Conservation (phyloP, 2,797 vertebrate species). For the Triplophysa yarkandensis region DNA sequence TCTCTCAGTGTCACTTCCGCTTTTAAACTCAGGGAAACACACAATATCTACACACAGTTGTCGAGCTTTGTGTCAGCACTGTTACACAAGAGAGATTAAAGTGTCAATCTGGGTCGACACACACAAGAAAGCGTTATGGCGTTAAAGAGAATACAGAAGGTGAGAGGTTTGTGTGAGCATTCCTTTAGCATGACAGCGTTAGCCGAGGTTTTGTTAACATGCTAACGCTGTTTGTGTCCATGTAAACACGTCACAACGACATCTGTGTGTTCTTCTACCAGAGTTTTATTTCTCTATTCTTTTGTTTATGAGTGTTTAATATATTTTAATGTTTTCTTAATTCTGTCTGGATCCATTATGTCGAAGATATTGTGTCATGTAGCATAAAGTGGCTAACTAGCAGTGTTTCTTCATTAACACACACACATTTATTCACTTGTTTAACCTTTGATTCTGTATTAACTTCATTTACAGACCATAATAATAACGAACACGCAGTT, state of each 20-base stretch:
- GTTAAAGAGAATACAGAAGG: constrained; percentile 67
- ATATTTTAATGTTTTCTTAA: background rate
- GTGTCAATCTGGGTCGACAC: constrained; percentile 26
- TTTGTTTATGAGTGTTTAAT: background rate
- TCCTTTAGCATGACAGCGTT: constrained; percentile 15
- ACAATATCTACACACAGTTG: constrained; percentile 55
- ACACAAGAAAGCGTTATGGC: constrained; percentile 57
- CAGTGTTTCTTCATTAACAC: background rate
- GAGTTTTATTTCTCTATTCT: background rate
- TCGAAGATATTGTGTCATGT: constrained; percentile 13
- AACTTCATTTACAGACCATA: too few relatives aligned
- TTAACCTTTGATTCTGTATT: too few relatives aligned
- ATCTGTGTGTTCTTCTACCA: background rate
- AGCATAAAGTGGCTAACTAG: constrained; percentile 23
- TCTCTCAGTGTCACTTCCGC: constrained; percentile 50
- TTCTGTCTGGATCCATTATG: background rate
- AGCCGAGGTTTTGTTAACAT: constrained; percentile 32
- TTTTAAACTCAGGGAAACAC: constrained; percentile 65
- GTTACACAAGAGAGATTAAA: constrained; percentile 29
- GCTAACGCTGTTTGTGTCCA: constrained; percentile 4
- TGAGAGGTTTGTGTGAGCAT: constrained; percentile 43
- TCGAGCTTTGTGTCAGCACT: constrained; percentile 53
- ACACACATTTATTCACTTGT: background rate
- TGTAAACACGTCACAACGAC: background rate
- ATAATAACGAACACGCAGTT: too few relatives aligned